Evolutionary conservation across 2,113 vertebrate genomes (phyloP).

Genomic region (Ceratotherium simum): DNA sequence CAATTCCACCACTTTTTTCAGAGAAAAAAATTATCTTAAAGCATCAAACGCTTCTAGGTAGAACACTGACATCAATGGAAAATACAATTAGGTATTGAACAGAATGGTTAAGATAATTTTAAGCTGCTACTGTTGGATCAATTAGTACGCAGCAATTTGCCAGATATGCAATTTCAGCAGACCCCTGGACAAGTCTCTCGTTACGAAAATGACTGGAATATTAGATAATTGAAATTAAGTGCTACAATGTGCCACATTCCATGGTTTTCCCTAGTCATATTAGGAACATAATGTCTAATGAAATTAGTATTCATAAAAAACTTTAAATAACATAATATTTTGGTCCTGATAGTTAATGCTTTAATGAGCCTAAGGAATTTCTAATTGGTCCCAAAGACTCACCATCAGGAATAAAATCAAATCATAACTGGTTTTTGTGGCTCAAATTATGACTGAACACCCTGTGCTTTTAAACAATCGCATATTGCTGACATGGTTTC

Average conservation of each 20-base stretch:
- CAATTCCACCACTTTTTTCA: background rate
- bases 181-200: background rate
- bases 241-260: background rate
- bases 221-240: slow-evolving; percentile 26
- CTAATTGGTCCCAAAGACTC: background rate
- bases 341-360: background rate
- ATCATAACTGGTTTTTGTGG: background rate
- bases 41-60: background rate
- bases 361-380: background rate
- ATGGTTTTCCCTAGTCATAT: background rate
- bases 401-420: background rate
- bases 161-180: background rate
- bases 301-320: background rate
- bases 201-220: slow-evolving; percentile 2
- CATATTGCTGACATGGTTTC: background rate
- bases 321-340: background rate
- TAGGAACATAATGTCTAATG: background rate
- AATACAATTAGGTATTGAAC: background rate
- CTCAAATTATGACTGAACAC: background rate
- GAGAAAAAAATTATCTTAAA: slow-evolving; percentile 10
- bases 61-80: slow-evolving; percentile 7
- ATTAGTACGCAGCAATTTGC: background rate
- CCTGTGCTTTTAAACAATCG: background rate
- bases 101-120: background rate
- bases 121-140: background rate